Conservation (phyloP, 2,797 vertebrate species). For the Tangara arthus region DNA sequence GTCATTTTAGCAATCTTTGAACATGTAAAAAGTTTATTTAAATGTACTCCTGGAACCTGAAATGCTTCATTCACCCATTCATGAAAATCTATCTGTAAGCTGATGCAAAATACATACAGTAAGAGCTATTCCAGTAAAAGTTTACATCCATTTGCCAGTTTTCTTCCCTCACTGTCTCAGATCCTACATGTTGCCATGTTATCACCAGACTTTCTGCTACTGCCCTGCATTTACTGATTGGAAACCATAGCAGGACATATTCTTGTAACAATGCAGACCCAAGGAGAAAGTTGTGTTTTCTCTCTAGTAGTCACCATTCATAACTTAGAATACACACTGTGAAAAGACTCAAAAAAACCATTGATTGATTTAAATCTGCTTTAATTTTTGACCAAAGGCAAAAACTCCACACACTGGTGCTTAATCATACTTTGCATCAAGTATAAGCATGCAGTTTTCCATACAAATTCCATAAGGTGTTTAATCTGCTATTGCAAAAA, state of each 20-base stretch:
- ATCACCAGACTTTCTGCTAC: background rate
- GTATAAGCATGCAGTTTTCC: constrained; percentile 55
- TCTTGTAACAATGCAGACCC: background rate
- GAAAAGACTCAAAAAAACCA: constrained; percentile 19
- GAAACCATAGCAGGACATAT: background rate
- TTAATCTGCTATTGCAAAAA: constrained; percentile 69
- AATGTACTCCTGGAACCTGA: background rate
- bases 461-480: constrained; percentile 60
- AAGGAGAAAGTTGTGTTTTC: background rate
- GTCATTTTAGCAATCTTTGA: background rate
- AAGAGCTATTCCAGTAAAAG: background rate
- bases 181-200: background rate
- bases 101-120: background rate
- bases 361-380: constrained; percentile 39
- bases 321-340: background rate
- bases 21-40: background rate
- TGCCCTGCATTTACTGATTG: background rate
- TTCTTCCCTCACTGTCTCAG: background rate
- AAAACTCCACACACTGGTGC: constrained; percentile 18
- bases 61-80: background rate
- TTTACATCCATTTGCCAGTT: background rate
- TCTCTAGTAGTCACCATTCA: background rate
- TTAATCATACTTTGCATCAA: constrained; percentile 55
- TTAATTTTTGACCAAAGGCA: constrained; percentile 46
- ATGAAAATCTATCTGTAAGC: background rate